phyloP scores from a whole-genome alignment of 2,797 vertebrate genomes.

The Channa striata region DNA sequence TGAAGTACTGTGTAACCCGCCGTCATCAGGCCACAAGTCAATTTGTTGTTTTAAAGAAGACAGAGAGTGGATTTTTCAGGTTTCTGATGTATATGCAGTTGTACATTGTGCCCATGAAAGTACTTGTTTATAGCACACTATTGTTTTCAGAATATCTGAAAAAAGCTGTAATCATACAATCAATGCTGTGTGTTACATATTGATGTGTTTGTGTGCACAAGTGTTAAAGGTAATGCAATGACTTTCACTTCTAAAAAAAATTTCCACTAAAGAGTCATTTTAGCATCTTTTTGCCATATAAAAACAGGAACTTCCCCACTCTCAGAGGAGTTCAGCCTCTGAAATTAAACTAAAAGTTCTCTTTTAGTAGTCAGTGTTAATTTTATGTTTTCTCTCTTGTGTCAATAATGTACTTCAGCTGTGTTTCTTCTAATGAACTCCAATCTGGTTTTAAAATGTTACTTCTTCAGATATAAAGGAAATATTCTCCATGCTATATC shows the following conservation, averaged over 20 bases:
- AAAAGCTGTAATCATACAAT: too few relatives aligned
- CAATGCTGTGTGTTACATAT: too few relatives aligned
- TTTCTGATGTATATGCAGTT: too few relatives aligned
- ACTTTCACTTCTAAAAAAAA: constrained; percentile 33
- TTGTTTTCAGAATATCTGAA: too few relatives aligned
- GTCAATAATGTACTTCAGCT: neutral
- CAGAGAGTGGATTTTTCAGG: too few relatives aligned
- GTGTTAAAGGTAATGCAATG: too few relatives aligned
- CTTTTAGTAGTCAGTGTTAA: neutral
- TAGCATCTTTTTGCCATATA: neutral
- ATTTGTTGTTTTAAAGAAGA: neutral
- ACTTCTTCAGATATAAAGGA: too few relatives aligned
- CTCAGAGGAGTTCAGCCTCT: neutral
- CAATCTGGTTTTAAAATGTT: neutral
- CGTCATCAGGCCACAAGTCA: constrained; percentile 10
- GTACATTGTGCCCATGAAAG: too few relatives aligned
- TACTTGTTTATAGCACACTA: too few relatives aligned
- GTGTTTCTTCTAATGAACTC: neutral
- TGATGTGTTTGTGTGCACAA: too few relatives aligned
- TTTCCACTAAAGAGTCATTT: constrained; percentile 23
- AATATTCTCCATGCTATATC: too few relatives aligned
- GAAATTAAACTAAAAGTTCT: neutral
- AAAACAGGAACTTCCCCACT: constrained; percentile 31
- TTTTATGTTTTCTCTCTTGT: constrained; percentile 1
- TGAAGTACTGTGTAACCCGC: constrained; percentile 33